Evolutionary conservation across 1,140 invertebrate genomes (phyloP), one percentile per base, ranked within the genome.

Genomic region (Ganaspis sp.): DNA sequence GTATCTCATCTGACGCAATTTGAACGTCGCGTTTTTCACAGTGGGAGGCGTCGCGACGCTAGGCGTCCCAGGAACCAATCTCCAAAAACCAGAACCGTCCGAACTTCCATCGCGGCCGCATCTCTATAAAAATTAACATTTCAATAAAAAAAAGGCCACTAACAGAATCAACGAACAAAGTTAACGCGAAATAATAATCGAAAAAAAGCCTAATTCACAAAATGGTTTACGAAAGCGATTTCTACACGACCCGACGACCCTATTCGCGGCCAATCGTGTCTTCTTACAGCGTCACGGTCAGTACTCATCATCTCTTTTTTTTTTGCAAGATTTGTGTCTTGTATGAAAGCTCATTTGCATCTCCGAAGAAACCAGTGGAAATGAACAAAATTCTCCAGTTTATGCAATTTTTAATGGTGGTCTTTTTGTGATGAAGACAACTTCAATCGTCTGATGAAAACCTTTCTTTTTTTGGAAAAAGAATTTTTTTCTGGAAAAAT

Each of bases 221-320:
- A 89, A 97, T 97, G 96, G 96, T 97, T 92, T 97, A 96, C 95
- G 95, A 96, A 92, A 95, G 94, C 92, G 96, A 96, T 92, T 97
- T 96, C 92, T 96, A 96, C 92, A 96, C 95, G 84, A 96, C 94
- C 89, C 94, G 96, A 91, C 94, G 95, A 91, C 95, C 95, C 71
- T 95, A 95, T 89, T 92, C 94, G 86, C 91, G 94, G 88, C 95
- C 95, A 76, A 91, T 92, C 82, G 92, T 94, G 84, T 94, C 94
- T 85, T 95, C 95, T 86, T 96, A 95, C 90, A 93, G 94, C 88
- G 92, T 95, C 80, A 94, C 95, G 95, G 95, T 96, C 93, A 95
- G 95, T 94, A 86, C 75, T 26, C 72, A 26, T 11, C 15, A 75
- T 73, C 15, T 17, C n/a, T 49, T 49, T 17, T 17, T 17, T 69